These are phyloP conservation scores for Lanistes nyassanus DNA, from an alignment of 1,140 invertebrate genomes.

Conservation along the genomic window DNA sequence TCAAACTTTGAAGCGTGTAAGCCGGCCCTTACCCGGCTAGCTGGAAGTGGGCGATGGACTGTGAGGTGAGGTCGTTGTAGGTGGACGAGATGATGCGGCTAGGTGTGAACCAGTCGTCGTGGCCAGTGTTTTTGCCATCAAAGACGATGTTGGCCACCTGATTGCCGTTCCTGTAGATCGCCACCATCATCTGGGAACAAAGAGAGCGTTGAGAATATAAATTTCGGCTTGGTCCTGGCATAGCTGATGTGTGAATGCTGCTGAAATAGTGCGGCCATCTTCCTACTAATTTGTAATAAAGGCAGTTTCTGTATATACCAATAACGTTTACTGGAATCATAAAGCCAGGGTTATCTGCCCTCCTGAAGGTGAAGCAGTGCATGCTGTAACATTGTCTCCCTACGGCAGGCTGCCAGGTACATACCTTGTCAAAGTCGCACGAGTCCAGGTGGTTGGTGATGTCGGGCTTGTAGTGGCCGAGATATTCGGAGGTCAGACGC, in stretches of 20 bases:
- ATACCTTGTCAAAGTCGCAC: conserved; percentile 49
- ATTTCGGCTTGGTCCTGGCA: not conserved
- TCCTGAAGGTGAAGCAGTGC: not conserved
- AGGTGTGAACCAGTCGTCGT: conserved; percentile 44
- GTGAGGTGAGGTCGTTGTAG: conserved; percentile 45
- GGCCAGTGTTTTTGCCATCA: conserved; percentile 41
- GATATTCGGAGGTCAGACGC: conserved; percentile 41
- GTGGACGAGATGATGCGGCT: conserved; percentile 45
- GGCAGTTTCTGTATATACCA: too few species aligned
- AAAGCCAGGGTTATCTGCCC: not conserved
- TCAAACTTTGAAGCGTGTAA: too few species aligned
- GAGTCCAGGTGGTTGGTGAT: conserved; percentile 46
- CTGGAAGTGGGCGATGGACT: conserved; percentile 44
- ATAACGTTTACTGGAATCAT: too few species aligned
- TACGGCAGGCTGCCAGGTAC: not conserved
- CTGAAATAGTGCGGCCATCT: too few species aligned
- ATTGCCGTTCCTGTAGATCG: conserved; percentile 46
- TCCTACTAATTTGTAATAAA: too few species aligned
- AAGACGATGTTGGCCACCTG: conserved; percentile 46
- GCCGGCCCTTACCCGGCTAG: conserved; percentile 46
- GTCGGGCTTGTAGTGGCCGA: conserved; percentile 50
- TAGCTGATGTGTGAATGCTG: not conserved
- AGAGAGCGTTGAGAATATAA: not conserved
- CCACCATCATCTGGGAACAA: conserved; percentile 40
- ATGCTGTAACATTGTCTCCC: not conserved